These are phyloP conservation scores for Phaetusa simplex DNA, from an alignment of 2,113 vertebrate species.

Conservation along the genomic window DNA sequence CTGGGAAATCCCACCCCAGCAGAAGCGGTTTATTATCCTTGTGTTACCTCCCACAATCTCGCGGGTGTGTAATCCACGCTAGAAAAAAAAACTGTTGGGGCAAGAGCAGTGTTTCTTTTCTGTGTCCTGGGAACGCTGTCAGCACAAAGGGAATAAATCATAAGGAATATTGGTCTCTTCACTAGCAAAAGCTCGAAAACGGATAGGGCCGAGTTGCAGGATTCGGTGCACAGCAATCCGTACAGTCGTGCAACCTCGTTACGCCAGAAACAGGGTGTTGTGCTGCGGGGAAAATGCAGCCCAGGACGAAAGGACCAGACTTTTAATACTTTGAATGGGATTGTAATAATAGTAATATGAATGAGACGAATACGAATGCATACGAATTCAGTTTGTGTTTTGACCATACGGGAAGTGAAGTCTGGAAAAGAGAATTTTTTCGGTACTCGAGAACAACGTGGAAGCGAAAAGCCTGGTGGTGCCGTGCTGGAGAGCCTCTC, in stretches of 20 bases:
- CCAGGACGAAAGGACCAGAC: background rate
- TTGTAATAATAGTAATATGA: background rate
- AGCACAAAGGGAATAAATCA: background rate
- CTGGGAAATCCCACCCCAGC: background rate
- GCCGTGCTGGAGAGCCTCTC: background rate
- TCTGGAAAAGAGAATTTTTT: background rate
- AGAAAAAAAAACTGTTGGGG: background rate
- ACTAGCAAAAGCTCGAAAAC: background rate
- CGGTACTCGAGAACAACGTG: background rate
- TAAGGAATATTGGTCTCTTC: background rate
- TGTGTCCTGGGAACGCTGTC: background rate
- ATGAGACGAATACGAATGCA: background rate
- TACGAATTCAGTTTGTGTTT: background rate
- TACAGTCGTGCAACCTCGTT: rapidly evolving
- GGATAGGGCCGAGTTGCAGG: background rate
- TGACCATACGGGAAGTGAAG: background rate
- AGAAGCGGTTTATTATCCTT: background rate
- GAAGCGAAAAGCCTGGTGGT: background rate
- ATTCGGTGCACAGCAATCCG: background rate
- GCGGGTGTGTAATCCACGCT: background rate
- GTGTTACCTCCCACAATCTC: background rate
- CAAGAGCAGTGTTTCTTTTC: background rate
- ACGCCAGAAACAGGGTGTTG: background rate
- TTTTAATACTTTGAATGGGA: background rate
- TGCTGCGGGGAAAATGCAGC: background rate